Evolutionary conservation across 2,888 invertebrate genomes (phyloP), one percentile per base, ranked within the genome.

Genomic region (Ectemnius lituratus): DNA sequence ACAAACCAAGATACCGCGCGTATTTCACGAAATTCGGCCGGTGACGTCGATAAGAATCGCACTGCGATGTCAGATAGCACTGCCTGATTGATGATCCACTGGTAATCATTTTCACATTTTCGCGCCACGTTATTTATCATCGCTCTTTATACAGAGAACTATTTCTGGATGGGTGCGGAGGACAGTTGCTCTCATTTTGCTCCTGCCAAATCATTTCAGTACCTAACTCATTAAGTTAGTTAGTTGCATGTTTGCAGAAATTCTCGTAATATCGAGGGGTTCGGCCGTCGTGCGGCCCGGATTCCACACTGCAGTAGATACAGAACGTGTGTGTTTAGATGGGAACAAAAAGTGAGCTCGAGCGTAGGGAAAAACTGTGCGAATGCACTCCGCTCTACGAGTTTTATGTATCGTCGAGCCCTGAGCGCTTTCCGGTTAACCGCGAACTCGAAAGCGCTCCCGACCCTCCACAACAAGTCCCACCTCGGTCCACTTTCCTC

Each of bases 381-480:
- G 66, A 47, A 49, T 60, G 70, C 52, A 37, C 52, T 59, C 75
- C 61, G 58, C 37, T 49, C 62, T 68, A 62, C 61, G 64, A 73
- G 76, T 84, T 83, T 82, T 79, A 80, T 77, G 75, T 78, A 67
- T 76, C 80, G 75, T 70, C 70, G 76, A 71, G 70, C 76, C 75
- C 52, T 52, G 73, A 79, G 66, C 75, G 73, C 75, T 84, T 85
- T 78, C 77, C 79, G 83, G 85, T 83, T 81, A 85, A 86, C 85
- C 85, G 80, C 86, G 75, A 78, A 74, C 78, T 80, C 78, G 85
- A 80, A 85, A 82, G 79, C 77, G 57, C 72, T 75, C 65, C 62
- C 57, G 62, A 69, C 60, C 74, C 71, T 67, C 59, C 61, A 75
- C 81, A 77, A 79, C 81, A 67, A 78, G 81, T 75, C 72, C 71